Percentiles rank a stretch among this genome's conserved stretches.
These are phyloP conservation scores for Tamandua tetradactyla DNA, from an alignment of 2,797 vertebrate genomes.

Conservation along the genomic window DNA sequence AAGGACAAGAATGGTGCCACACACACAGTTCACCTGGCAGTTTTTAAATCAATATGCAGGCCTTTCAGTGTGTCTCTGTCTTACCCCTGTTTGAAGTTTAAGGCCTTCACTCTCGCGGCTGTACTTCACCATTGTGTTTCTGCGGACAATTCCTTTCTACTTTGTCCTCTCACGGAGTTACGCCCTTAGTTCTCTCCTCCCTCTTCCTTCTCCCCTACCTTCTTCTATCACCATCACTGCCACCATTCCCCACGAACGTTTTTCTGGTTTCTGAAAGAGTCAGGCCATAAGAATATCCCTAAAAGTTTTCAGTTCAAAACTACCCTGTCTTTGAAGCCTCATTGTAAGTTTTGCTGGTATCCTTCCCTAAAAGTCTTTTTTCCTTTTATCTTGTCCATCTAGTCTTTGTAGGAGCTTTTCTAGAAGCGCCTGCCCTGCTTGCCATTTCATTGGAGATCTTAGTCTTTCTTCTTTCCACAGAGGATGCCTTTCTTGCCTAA, in stretches of 20 bases:
- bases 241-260: background rate
- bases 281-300: background rate
- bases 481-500: background rate
- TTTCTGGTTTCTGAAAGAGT: background rate
- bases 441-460: background rate
- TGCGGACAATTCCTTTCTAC: background rate
- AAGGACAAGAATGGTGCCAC: rapidly evolving
- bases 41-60: background rate
- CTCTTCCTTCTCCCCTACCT: too few species aligned
- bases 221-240: background rate
- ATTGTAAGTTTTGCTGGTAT: background rate
- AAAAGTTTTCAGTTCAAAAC: background rate
- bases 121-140: background rate
- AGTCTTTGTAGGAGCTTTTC: background rate
- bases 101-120: background rate
- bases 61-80: background rate
- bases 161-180: background rate
- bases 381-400: background rate
- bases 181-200: too few species aligned
- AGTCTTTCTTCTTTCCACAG: background rate
- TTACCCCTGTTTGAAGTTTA: background rate
- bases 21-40: background rate
- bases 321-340: background rate
- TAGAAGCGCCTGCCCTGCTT: background rate
- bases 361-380: background rate